These are phyloP conservation scores for Macrophya annulata DNA, from an alignment of 2,888 invertebrate genomes.

Conservation along the genomic window DNA sequence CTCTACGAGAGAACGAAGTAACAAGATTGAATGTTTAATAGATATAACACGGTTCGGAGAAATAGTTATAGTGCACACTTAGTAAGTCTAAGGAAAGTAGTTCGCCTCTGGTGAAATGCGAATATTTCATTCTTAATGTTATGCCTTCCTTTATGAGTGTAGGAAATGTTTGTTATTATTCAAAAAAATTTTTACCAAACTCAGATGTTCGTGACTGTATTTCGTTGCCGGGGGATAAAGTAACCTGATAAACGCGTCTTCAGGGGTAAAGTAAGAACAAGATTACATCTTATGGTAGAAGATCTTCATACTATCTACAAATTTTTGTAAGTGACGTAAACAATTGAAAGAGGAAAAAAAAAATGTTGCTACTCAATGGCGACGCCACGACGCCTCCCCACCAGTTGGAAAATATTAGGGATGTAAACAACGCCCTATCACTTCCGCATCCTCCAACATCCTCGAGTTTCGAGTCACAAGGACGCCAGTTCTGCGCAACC, in stretches of 20 bases:
- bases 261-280: not conserved
- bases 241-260: not conserved
- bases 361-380: not conserved
- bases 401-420: conserved; percentile 13
- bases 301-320: not conserved
- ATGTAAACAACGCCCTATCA: conserved; percentile 28
- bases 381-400: conserved; percentile 25
- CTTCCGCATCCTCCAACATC: conserved; percentile 24
- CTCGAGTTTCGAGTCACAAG: not conserved
- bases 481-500: not conserved
- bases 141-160: not conserved
- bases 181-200: not conserved
- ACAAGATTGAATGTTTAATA: conserved; percentile 21
- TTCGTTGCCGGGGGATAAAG: not conserved
- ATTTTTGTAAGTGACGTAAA: not conserved
- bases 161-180: not conserved
- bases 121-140: conserved; percentile 21
- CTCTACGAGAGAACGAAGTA: not conserved
- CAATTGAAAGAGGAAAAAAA: not conserved
- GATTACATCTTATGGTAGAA: not conserved
- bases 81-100: not conserved
- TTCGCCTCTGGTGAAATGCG: not conserved
- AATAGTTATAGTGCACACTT: conserved; percentile 15
- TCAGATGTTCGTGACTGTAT: not conserved
- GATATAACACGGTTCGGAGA: not conserved